Evolutionary conservation across 2,113 vertebrate genomes (phyloP).

Genomic region (Eptesicus fuscus): DNA sequence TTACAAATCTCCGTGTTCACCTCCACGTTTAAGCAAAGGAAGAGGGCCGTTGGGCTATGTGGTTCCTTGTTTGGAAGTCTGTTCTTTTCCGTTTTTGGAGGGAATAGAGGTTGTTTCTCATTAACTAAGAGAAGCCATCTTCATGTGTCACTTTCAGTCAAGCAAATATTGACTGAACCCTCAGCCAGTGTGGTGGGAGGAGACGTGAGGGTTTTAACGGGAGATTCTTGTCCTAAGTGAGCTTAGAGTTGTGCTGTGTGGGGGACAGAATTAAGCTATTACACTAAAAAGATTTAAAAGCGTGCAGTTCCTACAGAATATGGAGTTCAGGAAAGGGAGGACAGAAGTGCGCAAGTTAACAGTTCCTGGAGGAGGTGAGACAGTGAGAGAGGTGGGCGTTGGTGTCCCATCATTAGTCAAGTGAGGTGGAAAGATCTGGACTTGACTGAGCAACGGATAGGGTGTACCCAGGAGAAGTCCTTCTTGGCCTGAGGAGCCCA

Average conservation of each 20-base stretch:
- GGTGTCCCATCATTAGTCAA: not conserved
- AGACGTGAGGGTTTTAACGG: not conserved
- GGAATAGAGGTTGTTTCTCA: not conserved
- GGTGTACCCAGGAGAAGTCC: not conserved
- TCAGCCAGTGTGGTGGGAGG: not conserved
- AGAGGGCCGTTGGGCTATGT: not conserved
- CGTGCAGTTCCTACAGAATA: not conserved
- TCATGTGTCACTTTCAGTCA: not conserved
- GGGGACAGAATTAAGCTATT: not conserved
- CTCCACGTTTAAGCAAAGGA: not conserved
- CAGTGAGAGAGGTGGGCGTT: not conserved
- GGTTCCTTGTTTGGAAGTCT: not conserved
- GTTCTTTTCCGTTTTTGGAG: not conserved
- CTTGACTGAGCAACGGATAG: not conserved
- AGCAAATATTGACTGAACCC: not conserved
- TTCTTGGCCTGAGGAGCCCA: not conserved
- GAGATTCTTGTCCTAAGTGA: not conserved
- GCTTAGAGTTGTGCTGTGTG: not conserved
- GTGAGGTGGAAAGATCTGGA: not conserved
- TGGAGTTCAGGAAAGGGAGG: not conserved
- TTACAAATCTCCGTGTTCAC: not conserved
- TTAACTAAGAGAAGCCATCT: not conserved
- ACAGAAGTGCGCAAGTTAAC: not conserved
- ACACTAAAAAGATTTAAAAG: not conserved
- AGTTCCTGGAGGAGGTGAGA: not conserved